These are phyloP conservation scores for Trigoniulus corallinus DNA, from an alignment of 1,140 invertebrate species.

Conservation along the genomic window DNA sequence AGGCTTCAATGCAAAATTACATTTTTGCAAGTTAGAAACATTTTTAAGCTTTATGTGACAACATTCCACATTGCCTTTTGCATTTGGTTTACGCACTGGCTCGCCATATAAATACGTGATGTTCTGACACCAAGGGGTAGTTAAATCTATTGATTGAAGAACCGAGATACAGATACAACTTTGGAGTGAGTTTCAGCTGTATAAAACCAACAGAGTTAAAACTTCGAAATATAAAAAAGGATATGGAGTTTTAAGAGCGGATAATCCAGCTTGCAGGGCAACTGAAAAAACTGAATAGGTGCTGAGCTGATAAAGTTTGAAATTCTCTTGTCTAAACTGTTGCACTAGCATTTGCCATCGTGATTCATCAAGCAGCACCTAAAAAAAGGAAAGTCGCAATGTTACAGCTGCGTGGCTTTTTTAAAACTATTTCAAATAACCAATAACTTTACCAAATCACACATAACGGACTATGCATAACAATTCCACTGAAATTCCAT, in stretches of 20 bases:
- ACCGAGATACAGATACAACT: no score
- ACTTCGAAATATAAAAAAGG: background rate
- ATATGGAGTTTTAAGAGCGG: conserved; percentile 81
- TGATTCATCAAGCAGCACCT: conserved; percentile 42
- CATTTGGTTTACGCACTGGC: no score
- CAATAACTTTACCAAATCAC: background rate
- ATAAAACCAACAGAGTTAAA: no score
- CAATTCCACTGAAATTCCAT: no score
- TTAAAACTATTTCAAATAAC: conserved; percentile 1
- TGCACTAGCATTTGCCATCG: conserved; percentile 70
- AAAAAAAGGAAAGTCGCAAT: conserved; percentile 11
- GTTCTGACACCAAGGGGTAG: no score
- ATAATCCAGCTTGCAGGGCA: conserved; percentile 76
- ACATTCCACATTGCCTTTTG: no score
- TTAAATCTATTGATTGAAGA: no score
- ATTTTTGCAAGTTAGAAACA: no score
- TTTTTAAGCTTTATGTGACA: no score
- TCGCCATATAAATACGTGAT: no score
- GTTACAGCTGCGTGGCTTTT: no score
- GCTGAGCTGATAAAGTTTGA: conserved; percentile 80
- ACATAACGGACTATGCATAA: background rate
- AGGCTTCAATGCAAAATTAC: no score
- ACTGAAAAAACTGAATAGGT: conserved; percentile 81
- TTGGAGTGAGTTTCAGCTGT: conserved; percentile 1
- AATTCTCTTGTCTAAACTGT: conserved; percentile 87